Evolutionary conservation across 2,888 invertebrate species (phyloP).

Genomic region (Netelia inedita): DNA sequence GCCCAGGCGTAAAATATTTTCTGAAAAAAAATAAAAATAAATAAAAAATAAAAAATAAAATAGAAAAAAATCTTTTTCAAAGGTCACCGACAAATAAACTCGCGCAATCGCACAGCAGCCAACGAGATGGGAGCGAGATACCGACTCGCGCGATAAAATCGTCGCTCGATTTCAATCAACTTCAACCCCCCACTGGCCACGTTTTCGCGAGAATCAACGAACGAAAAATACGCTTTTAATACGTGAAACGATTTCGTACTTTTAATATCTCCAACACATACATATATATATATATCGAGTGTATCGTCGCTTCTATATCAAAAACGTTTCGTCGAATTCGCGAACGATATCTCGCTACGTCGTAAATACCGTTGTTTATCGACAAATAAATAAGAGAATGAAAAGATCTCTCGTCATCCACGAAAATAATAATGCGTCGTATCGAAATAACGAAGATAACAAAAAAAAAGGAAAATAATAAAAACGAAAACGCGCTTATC

Average conservation of each 20-base stretch:
- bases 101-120: neutral
- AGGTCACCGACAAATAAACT: neutral
- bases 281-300: neutral
- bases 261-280: neutral
- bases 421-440: neutral
- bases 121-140: neutral
- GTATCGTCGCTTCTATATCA: neutral
- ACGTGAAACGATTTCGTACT: neutral
- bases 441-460: neutral
- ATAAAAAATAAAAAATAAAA: neutral
- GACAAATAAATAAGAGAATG: neutral
- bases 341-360: neutral
- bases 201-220: neutral
- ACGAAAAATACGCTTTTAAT: neutral
- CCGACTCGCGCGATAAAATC: neutral
- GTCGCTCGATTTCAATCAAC: neutral
- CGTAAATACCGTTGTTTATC: neutral
- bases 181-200: neutral
- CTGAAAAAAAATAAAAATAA: neutral
- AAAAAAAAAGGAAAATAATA: no score
- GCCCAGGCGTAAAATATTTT: neutral
- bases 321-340: neutral
- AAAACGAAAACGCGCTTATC: neutral
- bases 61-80: neutral
- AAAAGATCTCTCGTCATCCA: neutral